Evolutionary conservation across 1,140 invertebrate genomes (phyloP).

Genomic region (Rhopalosiphum maidis): DNA sequence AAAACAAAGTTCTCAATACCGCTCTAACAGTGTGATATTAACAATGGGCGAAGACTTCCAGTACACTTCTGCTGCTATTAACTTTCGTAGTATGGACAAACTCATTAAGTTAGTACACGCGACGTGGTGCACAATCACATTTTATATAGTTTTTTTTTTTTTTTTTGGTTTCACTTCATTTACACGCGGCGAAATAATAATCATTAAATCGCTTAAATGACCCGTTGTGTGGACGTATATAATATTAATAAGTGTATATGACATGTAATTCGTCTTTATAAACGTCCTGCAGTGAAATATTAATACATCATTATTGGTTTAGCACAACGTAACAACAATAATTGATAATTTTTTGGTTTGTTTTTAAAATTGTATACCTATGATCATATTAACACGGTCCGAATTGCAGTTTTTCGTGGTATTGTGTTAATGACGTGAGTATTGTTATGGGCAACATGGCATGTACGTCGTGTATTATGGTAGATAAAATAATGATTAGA

Average conservation of each 20-base stretch:
- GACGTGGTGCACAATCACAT: not conserved
- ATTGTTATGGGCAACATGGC: too few relatives aligned
- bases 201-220: not conserved
- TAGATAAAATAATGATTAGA: not conserved
- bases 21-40: conserved; percentile 73
- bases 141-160: not conserved
- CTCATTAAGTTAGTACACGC: conserved; percentile 67
- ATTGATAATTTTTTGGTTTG: not conserved
- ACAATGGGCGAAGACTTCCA: conserved; percentile 76
- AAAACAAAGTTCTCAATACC: conserved; percentile 60
- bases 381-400: not conserved
- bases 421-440: not conserved
- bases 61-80: conserved; percentile 70
- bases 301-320: not conserved
- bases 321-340: not conserved
- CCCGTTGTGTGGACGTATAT: not conserved
- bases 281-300: not conserved
- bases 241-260: not conserved
- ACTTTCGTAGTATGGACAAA: conserved; percentile 73
- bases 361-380: not conserved
- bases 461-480: too few relatives aligned
- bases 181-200: not conserved
- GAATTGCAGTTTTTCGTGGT: not conserved
- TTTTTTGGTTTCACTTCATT: not conserved
- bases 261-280: too few relatives aligned